phyloP scores from a whole-genome alignment of 2,113 vertebrate species.

The Macrotis lagotis region DNA sequence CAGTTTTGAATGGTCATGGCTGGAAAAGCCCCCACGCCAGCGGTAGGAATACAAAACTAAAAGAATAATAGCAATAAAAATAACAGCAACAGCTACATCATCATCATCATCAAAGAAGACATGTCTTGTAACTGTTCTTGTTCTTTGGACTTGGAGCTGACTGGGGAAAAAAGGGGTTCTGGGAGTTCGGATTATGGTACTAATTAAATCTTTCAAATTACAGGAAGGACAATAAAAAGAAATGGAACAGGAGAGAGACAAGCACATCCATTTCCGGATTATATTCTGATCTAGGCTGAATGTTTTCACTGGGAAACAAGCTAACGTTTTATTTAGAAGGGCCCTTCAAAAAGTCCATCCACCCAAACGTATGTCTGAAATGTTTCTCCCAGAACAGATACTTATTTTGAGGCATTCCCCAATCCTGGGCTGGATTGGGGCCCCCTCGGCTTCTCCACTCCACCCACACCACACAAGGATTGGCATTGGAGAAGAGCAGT shows the following conservation, averaged over 20 bases:
- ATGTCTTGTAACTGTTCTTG: background rate
- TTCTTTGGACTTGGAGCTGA: background rate
- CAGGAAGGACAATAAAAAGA: background rate
- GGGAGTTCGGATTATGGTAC: background rate
- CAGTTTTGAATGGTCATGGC: background rate
- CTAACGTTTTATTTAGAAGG: background rate
- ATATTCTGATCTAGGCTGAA: background rate
- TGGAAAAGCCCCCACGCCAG: background rate
- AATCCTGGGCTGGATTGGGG: background rate
- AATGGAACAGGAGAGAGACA: background rate
- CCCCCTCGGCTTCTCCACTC: background rate
- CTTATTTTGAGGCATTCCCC: background rate
- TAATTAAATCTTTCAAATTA: background rate
- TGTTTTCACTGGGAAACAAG: background rate
- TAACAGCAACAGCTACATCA: background rate
- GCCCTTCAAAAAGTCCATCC: background rate
- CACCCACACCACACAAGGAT: background rate
- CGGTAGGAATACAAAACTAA: background rate
- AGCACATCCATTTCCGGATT: background rate
- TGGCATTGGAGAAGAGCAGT: background rate
- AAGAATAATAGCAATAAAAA: background rate
- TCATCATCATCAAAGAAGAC: background rate
- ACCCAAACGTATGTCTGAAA: slow-evolving; percentile 8
- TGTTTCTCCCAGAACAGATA: background rate
- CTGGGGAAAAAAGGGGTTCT: background rate